Percentiles rank a stretch among this genome's conserved stretches.
Evolutionary conservation across 2,888 invertebrate species (phyloP).

Genomic region (Diabrotica balteata): DNA sequence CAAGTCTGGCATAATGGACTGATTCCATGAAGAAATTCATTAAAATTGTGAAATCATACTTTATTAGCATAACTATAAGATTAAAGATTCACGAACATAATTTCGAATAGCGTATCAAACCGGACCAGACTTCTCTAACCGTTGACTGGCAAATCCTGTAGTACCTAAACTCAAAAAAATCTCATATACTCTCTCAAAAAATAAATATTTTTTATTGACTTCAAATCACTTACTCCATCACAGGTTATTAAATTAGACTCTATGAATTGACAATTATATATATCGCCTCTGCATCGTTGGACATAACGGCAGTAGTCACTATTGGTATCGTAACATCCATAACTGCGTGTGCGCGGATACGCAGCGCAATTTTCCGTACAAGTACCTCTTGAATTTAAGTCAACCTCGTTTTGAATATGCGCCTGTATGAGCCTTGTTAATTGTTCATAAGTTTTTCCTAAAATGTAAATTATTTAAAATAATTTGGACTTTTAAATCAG

Average conservation of each 20-base stretch:
- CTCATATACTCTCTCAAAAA: neutral
- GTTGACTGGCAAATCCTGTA: too few relatives aligned
- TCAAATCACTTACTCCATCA: constrained; percentile 39
- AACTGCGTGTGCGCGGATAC: constrained; percentile 34
- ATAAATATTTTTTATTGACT: neutral
- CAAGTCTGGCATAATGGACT: too few relatives aligned
- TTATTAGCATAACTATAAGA: too few relatives aligned
- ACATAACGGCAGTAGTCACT: constrained; percentile 41
- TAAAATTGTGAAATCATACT: too few relatives aligned
- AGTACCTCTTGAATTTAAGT: constrained; percentile 72
- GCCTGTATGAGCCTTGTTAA: constrained; percentile 80
- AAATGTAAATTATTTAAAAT: constrained; percentile 17
- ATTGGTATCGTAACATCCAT: constrained; percentile 42
- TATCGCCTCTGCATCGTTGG: constrained; percentile 41
- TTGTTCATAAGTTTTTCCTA: constrained; percentile 72
- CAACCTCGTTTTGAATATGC: constrained; percentile 85
- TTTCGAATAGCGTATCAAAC: too few relatives aligned
- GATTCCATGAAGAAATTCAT: too few relatives aligned
- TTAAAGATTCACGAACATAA: too few relatives aligned
- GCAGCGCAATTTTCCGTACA: constrained; percentile 67
- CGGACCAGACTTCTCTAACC: too few relatives aligned
- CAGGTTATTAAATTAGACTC: constrained; percentile 60
- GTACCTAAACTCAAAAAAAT: too few relatives aligned
- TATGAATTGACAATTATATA: constrained; percentile 40
- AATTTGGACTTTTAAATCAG: neutral